phyloP scores from a whole-genome alignment of 2,113 vertebrate genomes.

The Puma concolor region DNA sequence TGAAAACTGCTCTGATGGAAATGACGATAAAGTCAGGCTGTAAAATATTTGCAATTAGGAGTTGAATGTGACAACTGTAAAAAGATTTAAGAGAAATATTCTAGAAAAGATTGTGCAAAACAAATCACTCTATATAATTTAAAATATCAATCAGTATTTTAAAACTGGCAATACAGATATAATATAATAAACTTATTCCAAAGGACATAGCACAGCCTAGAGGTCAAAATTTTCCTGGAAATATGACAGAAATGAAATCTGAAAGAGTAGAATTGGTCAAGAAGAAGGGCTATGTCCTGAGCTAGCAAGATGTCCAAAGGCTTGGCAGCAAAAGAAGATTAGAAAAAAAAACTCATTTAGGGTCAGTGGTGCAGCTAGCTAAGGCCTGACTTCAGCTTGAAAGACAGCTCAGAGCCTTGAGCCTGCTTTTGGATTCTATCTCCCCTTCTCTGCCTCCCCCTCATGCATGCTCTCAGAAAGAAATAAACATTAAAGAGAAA shows the following conservation, averaged over 20 bases:
- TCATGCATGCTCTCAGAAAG: no score
- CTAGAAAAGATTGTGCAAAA: not conserved
- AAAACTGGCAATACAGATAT: not conserved
- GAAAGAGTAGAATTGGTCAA: not conserved
- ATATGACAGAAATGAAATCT: not conserved
- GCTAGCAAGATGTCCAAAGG: not conserved
- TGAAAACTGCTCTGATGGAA: slow-evolving; percentile 34
- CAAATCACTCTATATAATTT: not conserved
- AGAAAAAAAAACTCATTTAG: not conserved
- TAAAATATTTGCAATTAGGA: not conserved
- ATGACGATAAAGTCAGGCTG: slow-evolving; percentile 14
- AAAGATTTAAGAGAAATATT: slow-evolving; percentile 9
- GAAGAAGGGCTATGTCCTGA: not conserved
- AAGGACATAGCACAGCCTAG: not conserved
- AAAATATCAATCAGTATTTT: not conserved
- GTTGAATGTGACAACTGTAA: not conserved
- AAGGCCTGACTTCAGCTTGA: no score
- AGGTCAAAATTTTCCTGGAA: not conserved
- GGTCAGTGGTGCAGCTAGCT: no score
- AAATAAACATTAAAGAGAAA: no score
- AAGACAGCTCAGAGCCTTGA: no score
- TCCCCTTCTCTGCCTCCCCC: no score
- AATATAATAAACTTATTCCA: not conserved
- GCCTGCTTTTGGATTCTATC: no score
- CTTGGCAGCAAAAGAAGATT: not conserved